A percentile compares a stretch with the other conserved stretches of the same genome.
Conservation (phyloP, 2,888 invertebrate species). For the Plebejus anna region DNA sequence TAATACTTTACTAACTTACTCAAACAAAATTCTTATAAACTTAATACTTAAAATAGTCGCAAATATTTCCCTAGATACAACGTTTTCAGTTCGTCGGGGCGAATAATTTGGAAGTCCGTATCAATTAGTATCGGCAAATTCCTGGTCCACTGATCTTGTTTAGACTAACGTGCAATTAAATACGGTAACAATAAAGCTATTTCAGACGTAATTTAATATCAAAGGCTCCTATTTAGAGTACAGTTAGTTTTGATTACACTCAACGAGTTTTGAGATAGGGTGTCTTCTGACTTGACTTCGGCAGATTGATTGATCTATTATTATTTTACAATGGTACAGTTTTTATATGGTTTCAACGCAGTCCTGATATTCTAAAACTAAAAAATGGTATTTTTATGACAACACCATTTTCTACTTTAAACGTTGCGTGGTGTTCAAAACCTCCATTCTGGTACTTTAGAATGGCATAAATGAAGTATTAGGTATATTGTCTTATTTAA, state of each 20-base stretch:
- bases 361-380: too few relatives aligned
- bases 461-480: too few relatives aligned
- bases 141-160: conserved; percentile 25
- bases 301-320: not conserved
- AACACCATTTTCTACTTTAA: too few relatives aligned
- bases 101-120: conserved; percentile 10
- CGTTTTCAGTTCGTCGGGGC: not conserved
- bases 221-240: not conserved
- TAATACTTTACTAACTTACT: too few relatives aligned
- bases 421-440: too few relatives aligned
- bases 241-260: conserved; percentile 6
- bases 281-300: not conserved
- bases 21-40: too few relatives aligned
- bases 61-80: not conserved
- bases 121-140: conserved; percentile 25
- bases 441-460: too few relatives aligned
- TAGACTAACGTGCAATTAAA: conserved; percentile 17
- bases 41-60: not conserved
- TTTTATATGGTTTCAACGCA: not conserved
- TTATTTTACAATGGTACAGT: not conserved
- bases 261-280: not conserved
- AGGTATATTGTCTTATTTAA: too few relatives aligned
- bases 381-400: too few relatives aligned
- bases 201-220: conserved; percentile 19
- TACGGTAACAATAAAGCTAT: conserved; percentile 20